These are phyloP conservation scores for Corynorhinus townsendii DNA, from an alignment of 2,113 vertebrate species.

Conservation along the genomic window DNA sequence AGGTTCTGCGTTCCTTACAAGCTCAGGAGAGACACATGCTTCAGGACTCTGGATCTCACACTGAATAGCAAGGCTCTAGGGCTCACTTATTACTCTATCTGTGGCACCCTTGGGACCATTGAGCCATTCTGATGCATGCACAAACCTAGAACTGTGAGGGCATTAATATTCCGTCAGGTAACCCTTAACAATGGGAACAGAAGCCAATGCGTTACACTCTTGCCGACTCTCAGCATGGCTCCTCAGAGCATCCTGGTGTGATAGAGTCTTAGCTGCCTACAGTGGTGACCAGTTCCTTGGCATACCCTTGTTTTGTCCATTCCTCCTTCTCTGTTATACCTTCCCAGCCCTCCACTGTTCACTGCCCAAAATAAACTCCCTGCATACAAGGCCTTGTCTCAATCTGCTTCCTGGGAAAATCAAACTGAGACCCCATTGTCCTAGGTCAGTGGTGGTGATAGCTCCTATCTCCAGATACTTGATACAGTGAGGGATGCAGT, in stretches of 20 bases:
- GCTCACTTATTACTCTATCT: not conserved
- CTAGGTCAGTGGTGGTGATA: not conserved
- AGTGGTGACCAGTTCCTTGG: not conserved
- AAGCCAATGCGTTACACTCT: not conserved
- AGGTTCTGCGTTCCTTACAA: not conserved
- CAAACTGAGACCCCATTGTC: not conserved
- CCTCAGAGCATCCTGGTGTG: not conserved
- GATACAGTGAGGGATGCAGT: not conserved
- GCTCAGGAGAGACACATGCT: not conserved
- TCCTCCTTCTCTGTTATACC: not conserved
- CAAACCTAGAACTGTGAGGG: not conserved
- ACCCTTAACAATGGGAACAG: not conserved
- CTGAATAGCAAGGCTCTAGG: not conserved
- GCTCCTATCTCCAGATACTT: not conserved
- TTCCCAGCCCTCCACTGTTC: not conserved
- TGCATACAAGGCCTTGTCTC: not conserved
- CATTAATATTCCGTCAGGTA: not conserved
- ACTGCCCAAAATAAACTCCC: not conserved
- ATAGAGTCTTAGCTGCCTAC: not conserved
- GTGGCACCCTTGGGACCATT: not conserved
- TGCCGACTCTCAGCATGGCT: no score
- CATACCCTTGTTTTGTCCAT: not conserved
- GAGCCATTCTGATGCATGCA: not conserved
- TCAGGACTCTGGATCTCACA: not conserved
- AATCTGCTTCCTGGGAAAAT: not conserved